Evolutionary conservation across 2,113 vertebrate species (phyloP), one percentile per base, ranked within the genome.

Genomic region (Pterocles burchelli): DNA sequence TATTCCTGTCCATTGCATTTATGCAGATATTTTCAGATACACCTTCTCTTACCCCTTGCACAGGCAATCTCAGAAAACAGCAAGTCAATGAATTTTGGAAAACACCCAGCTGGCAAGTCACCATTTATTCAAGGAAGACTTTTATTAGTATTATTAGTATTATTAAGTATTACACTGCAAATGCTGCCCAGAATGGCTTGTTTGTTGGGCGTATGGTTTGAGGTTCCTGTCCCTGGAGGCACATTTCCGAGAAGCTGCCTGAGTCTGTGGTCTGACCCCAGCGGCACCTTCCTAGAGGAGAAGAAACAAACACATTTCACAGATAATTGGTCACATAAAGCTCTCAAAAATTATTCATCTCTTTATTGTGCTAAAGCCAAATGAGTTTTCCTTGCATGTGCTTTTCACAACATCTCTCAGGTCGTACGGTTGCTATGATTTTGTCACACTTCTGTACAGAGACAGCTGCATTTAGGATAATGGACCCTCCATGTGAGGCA

Each of bases 211-310:
- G 0, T 86, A 93, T 54, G 55, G 72, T 91, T 95, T 90, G 91
- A 95, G 89, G 89, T 63, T 87, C 34, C 57, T 45, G 33, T 81
- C 93, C 80, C 91, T 62, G 61, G 57, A 85, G 93, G 45, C 73
- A 84, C 24, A 58, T 78, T 92, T 95, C 96, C 6, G 6, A 97
- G 95, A 96, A 97, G 89, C 84, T 92, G 86, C 89, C 54, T 34
- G 28, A 45, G 80, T 80, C 89, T 93, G 86, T 92, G 89, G 83
- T 93, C 80, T 90, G 95, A 97, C 91, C 91, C 61, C 91, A 67
- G 89, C 4, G 0, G 73, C 86, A 95, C 84, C 89, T 87, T 93
- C 86, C 70, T 71, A 87, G 57, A 2, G 4, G 33, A 90, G 85
- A 45, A 93, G 59, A 93, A 93, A 66, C 0, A 28, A 91, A 85